Base-by-base conservation (phyloP, 2,888 invertebrate genomes). In the Acronicta leporina region DNA sequence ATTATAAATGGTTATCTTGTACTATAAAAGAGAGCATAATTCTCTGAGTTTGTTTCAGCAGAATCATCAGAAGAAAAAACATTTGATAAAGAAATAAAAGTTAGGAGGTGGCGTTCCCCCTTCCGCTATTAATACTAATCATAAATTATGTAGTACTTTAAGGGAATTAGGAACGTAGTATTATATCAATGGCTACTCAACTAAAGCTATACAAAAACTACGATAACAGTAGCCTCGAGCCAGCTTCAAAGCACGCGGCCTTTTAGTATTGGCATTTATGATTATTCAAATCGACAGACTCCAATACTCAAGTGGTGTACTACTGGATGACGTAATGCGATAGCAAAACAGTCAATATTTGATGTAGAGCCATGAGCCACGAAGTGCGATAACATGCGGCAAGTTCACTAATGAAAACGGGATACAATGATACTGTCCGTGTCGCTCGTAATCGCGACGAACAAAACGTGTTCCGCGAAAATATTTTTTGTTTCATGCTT, bases 341-440 rank as follows among this genome's bases (percentile, higher is more conserved):
- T 91, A 92, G 86, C 83, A 81, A 84, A 88, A 87, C 89, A 88
- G 91, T 92, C 88, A 92, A 92, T 93, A 92, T 92, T 92, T 92
- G 91, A 92, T 92, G 89, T 83, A 82, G 79, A 84, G 81, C 90
- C 90, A 91, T 91, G 91, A 92, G 88, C 85, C 77, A 77, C 81
- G 71, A 79, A 71, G 75, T 75, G 85, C 83, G 92, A 92, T 92
- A 92, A 91, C 86, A 83, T 71, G 76, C 77, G 80, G 81, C 89
- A 87, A 90, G 90, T 91, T 90, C 88, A 90, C 88, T 91, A 91
- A 92, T 91, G 88, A 92, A 88, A 85, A 88, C 85, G 81, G 84
- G 81, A 84, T 86, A 88, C 83, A 85, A 80, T 82, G 83, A 85
- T 85, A 85, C 74, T 76, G 69, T 64, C 67, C 66, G 1, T 35